Evolutionary conservation across 92 coral and sea anemone species (phyloP).

Genomic region (Umimayanthus chanpuru): DNA sequence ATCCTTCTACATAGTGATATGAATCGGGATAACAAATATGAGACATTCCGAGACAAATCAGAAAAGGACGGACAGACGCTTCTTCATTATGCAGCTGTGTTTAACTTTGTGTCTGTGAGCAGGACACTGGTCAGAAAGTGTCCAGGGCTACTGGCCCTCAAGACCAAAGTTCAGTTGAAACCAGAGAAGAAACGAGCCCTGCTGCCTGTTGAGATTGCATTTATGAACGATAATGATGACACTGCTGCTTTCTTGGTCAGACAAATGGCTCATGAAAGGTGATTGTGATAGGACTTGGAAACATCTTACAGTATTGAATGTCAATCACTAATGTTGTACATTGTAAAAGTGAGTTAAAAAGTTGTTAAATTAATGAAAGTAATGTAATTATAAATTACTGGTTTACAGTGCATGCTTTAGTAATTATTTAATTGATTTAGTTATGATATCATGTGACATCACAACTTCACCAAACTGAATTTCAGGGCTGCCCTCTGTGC

Average conservation of each 20-base stretch:
- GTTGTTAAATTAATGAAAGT: no score
- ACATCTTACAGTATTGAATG: no score
- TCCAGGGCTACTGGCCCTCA: conserved; percentile 80
- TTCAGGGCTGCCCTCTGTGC: no score
- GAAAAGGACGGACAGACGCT: conserved; percentile 59
- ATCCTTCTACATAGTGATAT: conserved; percentile 69
- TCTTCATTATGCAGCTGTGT: conserved; percentile 79
- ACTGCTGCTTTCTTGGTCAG: conserved; percentile 71
- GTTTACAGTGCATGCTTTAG: no score
- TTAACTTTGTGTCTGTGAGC: conserved; percentile 71
- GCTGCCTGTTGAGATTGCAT: conserved; percentile 80
- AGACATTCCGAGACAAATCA: conserved; percentile 70
- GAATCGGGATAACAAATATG: conserved; percentile 75
- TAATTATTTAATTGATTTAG: no score
- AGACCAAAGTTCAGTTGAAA: conserved; percentile 68
- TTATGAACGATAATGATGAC: conserved; percentile 71
- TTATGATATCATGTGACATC: no score
- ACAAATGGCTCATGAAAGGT: conserved; percentile 86
- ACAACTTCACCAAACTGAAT: no score
- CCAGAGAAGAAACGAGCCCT: conserved; percentile 72
- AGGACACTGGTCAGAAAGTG: conserved; percentile 69
- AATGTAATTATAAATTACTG: no score
- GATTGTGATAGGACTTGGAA: background rate
- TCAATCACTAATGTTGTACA: no score
- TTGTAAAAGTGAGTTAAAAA: no score